Base-by-base conservation (phyloP, 2,888 invertebrate genomes). In the Scaptomyza tumidula region DNA sequence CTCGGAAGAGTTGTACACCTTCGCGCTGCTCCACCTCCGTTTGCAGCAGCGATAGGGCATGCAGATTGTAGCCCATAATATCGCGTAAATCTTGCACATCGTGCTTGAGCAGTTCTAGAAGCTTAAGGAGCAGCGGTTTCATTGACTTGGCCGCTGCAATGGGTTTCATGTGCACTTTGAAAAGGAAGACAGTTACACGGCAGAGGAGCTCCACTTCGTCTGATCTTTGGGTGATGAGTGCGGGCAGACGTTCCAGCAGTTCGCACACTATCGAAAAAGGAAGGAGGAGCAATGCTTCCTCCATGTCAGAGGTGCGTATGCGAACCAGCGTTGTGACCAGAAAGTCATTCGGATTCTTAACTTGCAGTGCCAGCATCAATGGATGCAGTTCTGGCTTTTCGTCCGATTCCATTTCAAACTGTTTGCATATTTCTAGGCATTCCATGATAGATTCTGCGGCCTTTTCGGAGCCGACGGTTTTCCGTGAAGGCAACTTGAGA, bases 401-500 rank as follows among this genome's bases (percentile, higher is more conserved):
- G 1, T 80, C 80, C 0, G 58, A 65, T 4, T 87, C 83, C 61
- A 92, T 90, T 83, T 95, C 95, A 2, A 91, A 93, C 79, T 95
- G 90, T 87, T 95, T 94, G 19, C 95, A 95, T 54, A 97, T 93
- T 62, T 97, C 96, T 57, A 99, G 92, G 78, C 98, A 98, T 92
- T 99, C 99, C 85, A 98, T 93, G 75, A 99, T 95, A 55, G 96
- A 95, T 91, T 99, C 99, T 31, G 98, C 97, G 94, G 89, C 90
- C 52, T 91, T 90, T 68, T 92, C 92, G 0, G 92, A 88, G 0
- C 92, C 92, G 6, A 92, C 91, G 0, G 92, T 92, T 93, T 98
- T 98, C 85, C 96, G 95, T 0, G 98, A 96, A 0, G 99, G 96
- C 90, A 99, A 93, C 56, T 94, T 95, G 2, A 97, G 94, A 50